Evolutionary conservation across 1,140 invertebrate genomes (phyloP).

Genomic region (Caerostris darwini): DNA sequence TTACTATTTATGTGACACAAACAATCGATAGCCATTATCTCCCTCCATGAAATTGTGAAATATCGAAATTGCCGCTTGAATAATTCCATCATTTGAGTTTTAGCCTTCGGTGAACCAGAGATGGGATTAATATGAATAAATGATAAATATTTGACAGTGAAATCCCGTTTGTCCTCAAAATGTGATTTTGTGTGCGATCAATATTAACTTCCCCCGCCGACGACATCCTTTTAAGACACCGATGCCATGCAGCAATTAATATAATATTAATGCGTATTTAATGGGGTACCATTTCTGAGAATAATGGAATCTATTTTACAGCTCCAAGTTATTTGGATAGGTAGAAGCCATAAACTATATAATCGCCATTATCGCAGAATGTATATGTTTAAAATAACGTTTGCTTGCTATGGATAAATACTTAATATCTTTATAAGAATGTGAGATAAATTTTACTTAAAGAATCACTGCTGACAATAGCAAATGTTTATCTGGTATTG

Average conservation of each 20-base stretch:
- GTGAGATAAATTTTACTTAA: too few species aligned
- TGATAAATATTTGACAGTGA: constrained; percentile 37
- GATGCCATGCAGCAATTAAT: neutral
- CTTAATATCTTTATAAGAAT: too few species aligned
- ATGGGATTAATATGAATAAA: neutral
- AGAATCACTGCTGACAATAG: too few species aligned
- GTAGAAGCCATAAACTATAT: too few species aligned
- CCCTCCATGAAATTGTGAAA: neutral
- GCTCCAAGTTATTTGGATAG: too few species aligned
- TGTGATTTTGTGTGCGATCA: neutral
- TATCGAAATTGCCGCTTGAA: neutral
- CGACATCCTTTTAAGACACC: neutral
- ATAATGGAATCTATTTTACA: neutral
- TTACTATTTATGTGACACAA: neutral
- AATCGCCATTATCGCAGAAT: too few species aligned
- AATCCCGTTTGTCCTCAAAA: neutral
- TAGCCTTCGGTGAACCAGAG: neutral
- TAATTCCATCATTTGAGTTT: neutral
- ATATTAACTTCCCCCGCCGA: neutral
- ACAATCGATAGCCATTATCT: neutral
- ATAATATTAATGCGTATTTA: neutral
- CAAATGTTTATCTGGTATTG: too few species aligned
- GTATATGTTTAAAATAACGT: too few species aligned
- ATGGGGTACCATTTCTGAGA: neutral
- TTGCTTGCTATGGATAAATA: too few species aligned